Percentiles rank a stretch among this genome's conserved stretches.
phyloP scores from a whole-genome alignment of 2,113 vertebrate genomes.

The Muscicapa adusta region DNA sequence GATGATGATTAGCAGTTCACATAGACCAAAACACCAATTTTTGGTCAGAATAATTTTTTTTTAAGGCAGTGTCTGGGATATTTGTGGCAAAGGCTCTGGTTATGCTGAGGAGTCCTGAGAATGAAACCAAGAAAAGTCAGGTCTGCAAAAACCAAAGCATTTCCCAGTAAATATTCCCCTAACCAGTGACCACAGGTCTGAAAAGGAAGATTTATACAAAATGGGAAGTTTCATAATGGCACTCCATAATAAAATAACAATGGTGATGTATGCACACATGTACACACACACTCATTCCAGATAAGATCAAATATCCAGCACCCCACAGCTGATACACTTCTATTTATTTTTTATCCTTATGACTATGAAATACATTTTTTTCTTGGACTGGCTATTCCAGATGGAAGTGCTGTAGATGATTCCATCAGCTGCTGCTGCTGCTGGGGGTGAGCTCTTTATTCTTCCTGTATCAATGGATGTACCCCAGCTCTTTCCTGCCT shows the following conservation, averaged over 20 bases:
- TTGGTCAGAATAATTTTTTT: constrained; percentile 68
- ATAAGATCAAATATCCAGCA: not conserved
- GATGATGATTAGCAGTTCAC: constrained; percentile 54
- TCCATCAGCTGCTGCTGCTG: not conserved
- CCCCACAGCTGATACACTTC: not conserved
- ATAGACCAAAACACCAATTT: constrained; percentile 57
- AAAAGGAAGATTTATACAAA: constrained; percentile 53
- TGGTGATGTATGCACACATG: not conserved
- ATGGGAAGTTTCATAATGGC: constrained; percentile 26
- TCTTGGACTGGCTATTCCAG: not conserved
- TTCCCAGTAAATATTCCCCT: constrained; percentile 60
- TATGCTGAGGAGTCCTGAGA: constrained; percentile 66
- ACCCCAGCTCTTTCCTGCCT: not conserved
- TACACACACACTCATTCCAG: not conserved
- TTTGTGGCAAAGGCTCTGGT: constrained; percentile 74
- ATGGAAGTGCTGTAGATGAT: not conserved
- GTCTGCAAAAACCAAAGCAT: constrained; percentile 63
- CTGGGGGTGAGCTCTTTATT: not conserved
- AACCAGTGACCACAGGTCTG: constrained; percentile 60
- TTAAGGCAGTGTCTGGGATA: constrained; percentile 76
- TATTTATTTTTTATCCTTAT: not conserved
- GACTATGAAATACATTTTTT: not conserved
- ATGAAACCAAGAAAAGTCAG: constrained; percentile 61
- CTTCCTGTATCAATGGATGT: not conserved
- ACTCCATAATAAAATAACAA: constrained; percentile 10